A percentile compares a stretch with the other conserved stretches of the same genome.
phyloP scores from a whole-genome alignment of 2,113 vertebrate species.

The Athene noctua region DNA sequence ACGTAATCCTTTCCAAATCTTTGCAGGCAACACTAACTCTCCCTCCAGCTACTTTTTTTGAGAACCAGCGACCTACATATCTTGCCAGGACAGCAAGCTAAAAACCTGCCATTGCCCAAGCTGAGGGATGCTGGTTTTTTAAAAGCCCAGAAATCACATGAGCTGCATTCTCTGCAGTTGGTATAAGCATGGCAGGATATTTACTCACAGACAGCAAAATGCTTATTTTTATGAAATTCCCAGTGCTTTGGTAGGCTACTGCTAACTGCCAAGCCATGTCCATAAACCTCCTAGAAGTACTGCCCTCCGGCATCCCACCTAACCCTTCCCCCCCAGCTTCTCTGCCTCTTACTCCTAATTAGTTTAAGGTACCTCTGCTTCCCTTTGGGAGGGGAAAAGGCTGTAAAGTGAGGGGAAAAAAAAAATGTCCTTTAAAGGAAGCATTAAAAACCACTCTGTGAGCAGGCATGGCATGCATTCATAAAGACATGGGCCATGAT shows the following conservation, averaged over 20 bases:
- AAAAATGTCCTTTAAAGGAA: neutral
- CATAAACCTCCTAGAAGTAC: neutral
- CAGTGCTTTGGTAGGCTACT: neutral
- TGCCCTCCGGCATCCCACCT: neutral
- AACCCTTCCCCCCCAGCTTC: neutral
- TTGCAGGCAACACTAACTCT: neutral
- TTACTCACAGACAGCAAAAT: neutral
- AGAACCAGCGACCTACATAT: neutral
- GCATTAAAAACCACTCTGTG: neutral
- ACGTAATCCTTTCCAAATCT: neutral
- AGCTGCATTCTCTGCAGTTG: neutral
- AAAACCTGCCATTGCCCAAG: neutral
- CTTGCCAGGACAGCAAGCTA: neutral
- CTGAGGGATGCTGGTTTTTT: neutral
- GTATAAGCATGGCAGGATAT: accelerated
- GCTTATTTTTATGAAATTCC: neutral
- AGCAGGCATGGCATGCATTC: neutral
- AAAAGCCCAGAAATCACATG: neutral
- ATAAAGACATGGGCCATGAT: accelerated
- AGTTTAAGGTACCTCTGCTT: neutral
- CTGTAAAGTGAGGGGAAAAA: neutral
- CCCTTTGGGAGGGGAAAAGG: neutral
- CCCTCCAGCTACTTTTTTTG: neutral
- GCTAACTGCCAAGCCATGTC: neutral
- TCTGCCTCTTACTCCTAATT: neutral